Percentiles rank a stretch among this genome's conserved stretches.
Conservation (phyloP, 1,140 invertebrate genomes). For the Augochlora pura region DNA sequence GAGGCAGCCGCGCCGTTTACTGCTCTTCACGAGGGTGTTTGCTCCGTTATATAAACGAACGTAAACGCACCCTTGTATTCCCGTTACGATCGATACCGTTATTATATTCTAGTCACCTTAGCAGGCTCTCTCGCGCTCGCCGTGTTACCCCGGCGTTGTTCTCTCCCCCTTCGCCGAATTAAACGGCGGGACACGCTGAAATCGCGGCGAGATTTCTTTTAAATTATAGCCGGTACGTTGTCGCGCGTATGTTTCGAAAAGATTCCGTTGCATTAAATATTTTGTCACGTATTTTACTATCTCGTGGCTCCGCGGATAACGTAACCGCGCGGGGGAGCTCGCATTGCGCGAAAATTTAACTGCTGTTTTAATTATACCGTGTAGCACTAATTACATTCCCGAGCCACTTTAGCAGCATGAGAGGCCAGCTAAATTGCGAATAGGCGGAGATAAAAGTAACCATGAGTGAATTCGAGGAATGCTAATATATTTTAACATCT, state of each 20-base stretch:
- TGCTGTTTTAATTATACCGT: not conserved
- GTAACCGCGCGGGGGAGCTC: not conserved
- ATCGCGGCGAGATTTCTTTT: not conserved
- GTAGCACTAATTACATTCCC: not conserved
- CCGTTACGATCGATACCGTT: conserved; percentile 26
- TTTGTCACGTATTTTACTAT: not conserved
- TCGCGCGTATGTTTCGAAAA: not conserved
- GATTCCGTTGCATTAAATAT: not conserved
- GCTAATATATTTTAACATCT: not conserved
- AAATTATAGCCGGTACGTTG: not conserved
- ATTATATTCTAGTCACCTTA: conserved; percentile 33
- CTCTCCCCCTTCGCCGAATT: not conserved
- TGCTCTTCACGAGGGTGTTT: not conserved
- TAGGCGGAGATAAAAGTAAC: not conserved
- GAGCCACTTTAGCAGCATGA: not conserved
- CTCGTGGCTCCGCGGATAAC: not conserved
- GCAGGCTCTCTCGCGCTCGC: not conserved
- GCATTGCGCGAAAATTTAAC: conserved; percentile 1
- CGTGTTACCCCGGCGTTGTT: not conserved
- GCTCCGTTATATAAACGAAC: conserved; percentile 5
- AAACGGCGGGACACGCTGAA: not conserved
- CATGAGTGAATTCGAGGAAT: not conserved
- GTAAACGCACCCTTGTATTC: conserved; percentile 26
- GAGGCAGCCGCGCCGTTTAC: not conserved
- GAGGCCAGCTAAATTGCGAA: not conserved